Base-by-base conservation (phyloP, 2,797 vertebrate genomes). In the Tiaroga cobitis region DNA sequence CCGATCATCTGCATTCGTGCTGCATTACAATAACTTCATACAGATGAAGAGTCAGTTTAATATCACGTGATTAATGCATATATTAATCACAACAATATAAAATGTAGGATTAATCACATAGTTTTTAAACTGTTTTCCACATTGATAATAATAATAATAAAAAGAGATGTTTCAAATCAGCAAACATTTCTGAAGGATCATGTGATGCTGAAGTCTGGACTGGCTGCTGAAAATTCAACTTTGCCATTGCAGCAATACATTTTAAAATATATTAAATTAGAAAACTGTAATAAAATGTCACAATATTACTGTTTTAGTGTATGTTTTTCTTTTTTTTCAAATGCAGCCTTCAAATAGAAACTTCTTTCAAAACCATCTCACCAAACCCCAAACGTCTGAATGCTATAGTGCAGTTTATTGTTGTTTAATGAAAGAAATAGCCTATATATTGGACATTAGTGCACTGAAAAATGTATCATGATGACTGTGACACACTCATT, bases 391-490 rank as follows among this genome's bases (percentile, higher is more conserved):
- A 56, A 29, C 8, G 5, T 78, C 18, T 26, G 29, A 32, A 65
- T 29, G 1, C 5, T 41, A 61, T 78, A 43, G 2, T 18, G 16
- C 29, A 41, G 16, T 24, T 24, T 77, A 15, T 16, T 69, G 8
- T 51, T 67, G 43, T 43, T 84, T 76, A 68, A 11, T 39, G n/a
- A 61, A 26, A 41, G 7, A 49, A 78, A 46, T 15, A 37, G 24
- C 15, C 46, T 49, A 49, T 49, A 41, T 39, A 26, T 70, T n/a
- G 24, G 29, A 76, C 63, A 69, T 29, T 37, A 21, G 6, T 8
- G 21, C 70, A 56, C 34, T 79, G 21, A 65, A 72, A 65, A 26
- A 54, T 77, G 34, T 86, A 75, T 61, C 61, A 75, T 84, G 65
- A 63, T 41, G 65, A 65, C 65, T 63, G 70, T 19, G 63, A 34